phyloP scores from a whole-genome alignment of 2,797 vertebrate species.

The Myripristis jacobus region DNA sequence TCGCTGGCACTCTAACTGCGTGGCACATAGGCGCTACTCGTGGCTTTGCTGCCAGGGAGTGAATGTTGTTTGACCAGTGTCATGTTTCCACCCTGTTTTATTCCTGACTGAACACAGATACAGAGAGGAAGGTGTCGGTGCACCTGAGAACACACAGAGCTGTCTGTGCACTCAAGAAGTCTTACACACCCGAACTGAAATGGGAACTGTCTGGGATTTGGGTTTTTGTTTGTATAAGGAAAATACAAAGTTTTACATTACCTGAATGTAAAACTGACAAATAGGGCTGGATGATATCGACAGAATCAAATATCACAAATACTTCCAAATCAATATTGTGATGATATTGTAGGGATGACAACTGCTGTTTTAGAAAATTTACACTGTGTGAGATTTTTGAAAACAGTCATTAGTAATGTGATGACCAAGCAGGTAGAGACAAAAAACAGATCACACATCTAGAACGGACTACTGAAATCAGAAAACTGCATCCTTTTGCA shows the following conservation, averaged over 20 bases:
- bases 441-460: no score
- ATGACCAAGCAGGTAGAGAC: no score
- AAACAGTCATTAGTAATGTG: no score
- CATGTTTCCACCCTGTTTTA: constrained; percentile 23
- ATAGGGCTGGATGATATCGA: no score
- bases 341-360: no score
- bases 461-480: no score
- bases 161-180: neutral
- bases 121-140: neutral
- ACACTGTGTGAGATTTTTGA: no score
- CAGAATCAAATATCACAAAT: no score
- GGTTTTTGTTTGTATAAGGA: neutral
- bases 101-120: constrained; percentile 7
- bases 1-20: constrained; percentile 63
- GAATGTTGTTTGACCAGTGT: constrained; percentile 47
- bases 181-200: neutral
- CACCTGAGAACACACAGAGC: constrained; percentile 13
- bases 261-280: neutral
- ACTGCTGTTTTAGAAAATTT: no score
- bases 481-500: no score
- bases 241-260: neutral
- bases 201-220: neutral
- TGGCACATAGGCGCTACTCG: neutral
- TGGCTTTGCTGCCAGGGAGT: neutral
- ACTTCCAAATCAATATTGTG: no score